Base-by-base conservation (phyloP, 2,888 invertebrate genomes). In the Sabellastarte sp. region DNA sequence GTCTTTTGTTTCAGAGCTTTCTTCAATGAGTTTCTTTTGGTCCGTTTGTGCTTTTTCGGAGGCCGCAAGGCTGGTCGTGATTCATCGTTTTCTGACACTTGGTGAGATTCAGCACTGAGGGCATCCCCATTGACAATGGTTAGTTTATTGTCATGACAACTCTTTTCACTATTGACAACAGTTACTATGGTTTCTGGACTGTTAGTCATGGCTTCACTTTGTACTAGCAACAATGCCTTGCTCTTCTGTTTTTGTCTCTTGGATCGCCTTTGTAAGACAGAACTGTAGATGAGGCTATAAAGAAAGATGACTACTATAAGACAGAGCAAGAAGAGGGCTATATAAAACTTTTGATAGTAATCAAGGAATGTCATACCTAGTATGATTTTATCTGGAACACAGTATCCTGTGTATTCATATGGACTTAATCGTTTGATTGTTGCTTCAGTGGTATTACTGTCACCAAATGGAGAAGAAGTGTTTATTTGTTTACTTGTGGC, bases 281-380 rank as follows among this genome's bases (percentile, higher is more conserved):
- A 53, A n/a, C 75, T 68, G 66, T 80, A 82, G 33, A 83, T 82
- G 59, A 81, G 70, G 33, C 74, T 72, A 66, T 83, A 83, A 24
- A 83, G 73, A 2, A 78, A 71, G 50, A 78, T 72, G n/a, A 83
- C 81, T 20, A 79, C 73, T 20, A 81, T 64, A 24, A 83, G 69
- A 26, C 80, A 80, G 51, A 80, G 69, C n/a, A 80, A 67, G 63
- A 74, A 83, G 61, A 80, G 70, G 1, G 76, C 74, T 3, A 77
- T 77, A 69, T 80, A 80, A 20, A 77, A 73, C 63, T 78, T 81
- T 65, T 80, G 80, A 65, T 78, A 81, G 20, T 73, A 70, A 20
- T 66, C 60, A 30, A 71, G 68, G 60, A 80, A 75, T 0, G 67
- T 61, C 4, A 57, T 33, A n/a, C 71, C 69, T 5, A 80, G 60